Evolutionary conservation across 92 coral and sea anemone genomes (phyloP).

Genomic region (Porites divaricata): DNA sequence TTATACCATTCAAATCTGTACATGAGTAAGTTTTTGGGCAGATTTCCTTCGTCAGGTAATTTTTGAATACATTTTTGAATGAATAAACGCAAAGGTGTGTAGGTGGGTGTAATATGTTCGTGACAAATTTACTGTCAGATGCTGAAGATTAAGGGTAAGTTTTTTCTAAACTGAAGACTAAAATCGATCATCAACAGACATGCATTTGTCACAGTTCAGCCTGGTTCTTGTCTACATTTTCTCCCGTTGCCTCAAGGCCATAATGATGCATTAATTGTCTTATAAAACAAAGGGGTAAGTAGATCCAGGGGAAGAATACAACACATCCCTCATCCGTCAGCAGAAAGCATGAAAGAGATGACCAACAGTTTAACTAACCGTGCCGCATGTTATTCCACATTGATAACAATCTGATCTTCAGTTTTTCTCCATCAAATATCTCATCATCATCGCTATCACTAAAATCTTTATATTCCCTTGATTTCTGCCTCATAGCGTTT

Average conservation of each 20-base stretch:
- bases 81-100: neutral
- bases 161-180: too few relatives aligned
- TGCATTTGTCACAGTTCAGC: too few relatives aligned
- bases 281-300: too few relatives aligned
- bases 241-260: too few relatives aligned
- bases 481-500: slow-evolving; percentile 47
- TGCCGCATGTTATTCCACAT: slow-evolving; percentile 95
- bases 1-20: neutral
- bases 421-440: slow-evolving; percentile 89
- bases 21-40: too few relatives aligned
- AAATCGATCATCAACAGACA: too few relatives aligned
- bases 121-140: neutral
- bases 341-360: too few relatives aligned
- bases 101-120: neutral
- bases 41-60: neutral
- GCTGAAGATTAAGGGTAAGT: too few relatives aligned
- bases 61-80: neutral
- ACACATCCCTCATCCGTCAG: too few relatives aligned
- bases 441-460: slow-evolving; percentile 90
- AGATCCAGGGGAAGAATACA: too few relatives aligned
- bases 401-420: slow-evolving; percentile 81
- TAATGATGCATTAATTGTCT: too few relatives aligned
- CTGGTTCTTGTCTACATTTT: too few relatives aligned
- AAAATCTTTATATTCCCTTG: slow-evolving; percentile 66
- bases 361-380: slow-evolving; percentile 57